Base-by-base conservation (phyloP, 2,113 vertebrate genomes). In the Nesospiza acunhae region DNA sequence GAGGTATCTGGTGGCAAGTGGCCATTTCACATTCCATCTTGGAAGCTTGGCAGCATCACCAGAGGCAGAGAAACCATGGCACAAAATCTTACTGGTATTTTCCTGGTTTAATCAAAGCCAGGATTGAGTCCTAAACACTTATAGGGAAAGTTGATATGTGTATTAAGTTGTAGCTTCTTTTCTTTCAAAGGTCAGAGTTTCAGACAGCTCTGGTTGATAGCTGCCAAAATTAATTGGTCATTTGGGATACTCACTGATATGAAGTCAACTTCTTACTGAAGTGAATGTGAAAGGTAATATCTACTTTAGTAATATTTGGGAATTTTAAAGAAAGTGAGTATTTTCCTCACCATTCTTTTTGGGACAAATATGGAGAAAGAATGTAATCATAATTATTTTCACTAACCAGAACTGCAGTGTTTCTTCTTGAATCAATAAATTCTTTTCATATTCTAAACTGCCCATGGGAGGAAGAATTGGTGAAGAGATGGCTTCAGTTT, bases 401-500 rank as follows among this genome's bases (percentile, higher is more conserved):
- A 27, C 66, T 84, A 68, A 50, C 31, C 17, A 39, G 53, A 79
- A 62, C 24, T 26, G 10, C 69, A 56, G n/a, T 39, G 37, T 62
- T 96, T 89, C 77, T 90, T 90, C 83, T 75, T 60, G 73, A 63
- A 55, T 19, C 49, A 56, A 21, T 87, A 73, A 78, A 81, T 89
- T 93, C 60, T 79, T 68, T 72, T 72, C 35, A 50, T 64, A 64
- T 13, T 55, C n/a, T 86, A 21, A 91, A 84, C 44, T 87, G 88
- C 88, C 88, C 49, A 10, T 63, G 89, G 89, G 75, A 93, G 85
- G 53, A 83, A 66, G 58, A 89, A 64, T 82, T 79, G 81, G 53
- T 73, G 83, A 75, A 63, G 90, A 89, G 87, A 68, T 73, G 66
- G 67, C 73, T 94, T 72, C 63, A 27, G 66, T 84, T 93, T 50